Evolutionary conservation across 2,797 vertebrate species (phyloP).

Genomic region (Chaetodon trifasciatus): DNA sequence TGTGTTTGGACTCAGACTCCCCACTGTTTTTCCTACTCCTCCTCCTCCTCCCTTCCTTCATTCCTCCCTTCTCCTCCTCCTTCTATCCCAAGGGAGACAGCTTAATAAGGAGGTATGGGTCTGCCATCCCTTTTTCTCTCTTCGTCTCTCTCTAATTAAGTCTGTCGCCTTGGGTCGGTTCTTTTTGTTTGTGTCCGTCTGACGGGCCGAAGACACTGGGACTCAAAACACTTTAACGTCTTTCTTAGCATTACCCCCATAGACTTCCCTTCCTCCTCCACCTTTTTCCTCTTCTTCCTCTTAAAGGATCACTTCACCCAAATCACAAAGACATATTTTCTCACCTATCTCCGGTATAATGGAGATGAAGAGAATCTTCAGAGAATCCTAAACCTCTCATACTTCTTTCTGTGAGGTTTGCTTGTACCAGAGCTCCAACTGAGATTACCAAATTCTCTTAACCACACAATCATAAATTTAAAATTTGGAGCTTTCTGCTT

Average conservation of each 20-base stretch:
- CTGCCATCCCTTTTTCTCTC: constrained; percentile 71
- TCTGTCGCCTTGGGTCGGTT: constrained; percentile 77
- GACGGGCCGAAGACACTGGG: constrained; percentile 60
- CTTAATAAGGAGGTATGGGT: constrained; percentile 84
- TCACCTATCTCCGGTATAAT: background rate
- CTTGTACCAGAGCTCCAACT: background rate
- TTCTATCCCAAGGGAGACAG: constrained; percentile 80
- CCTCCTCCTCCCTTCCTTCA: constrained; percentile 58
- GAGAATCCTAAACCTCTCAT: background rate
- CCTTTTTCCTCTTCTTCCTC: constrained; percentile 31
- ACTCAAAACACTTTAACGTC: constrained; percentile 64
- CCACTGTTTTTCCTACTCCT: constrained; percentile 71
- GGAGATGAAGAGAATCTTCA: background rate
- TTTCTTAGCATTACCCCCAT: constrained; percentile 44
- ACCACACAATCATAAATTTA: background rate
- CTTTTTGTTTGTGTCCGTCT: constrained; percentile 76
- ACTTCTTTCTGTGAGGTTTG: background rate
- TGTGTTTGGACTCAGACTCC: constrained; percentile 83
- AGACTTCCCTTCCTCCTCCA: constrained; percentile 49
- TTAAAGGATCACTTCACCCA: constrained; percentile 24
- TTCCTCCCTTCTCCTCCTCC: constrained; percentile 65
- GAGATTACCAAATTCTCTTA: background rate
- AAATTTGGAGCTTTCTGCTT: background rate
- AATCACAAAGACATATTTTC: constrained; percentile 21
- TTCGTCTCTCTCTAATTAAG: constrained; percentile 86